Evolutionary conservation across 1,140 invertebrate genomes (phyloP), one percentile per base, ranked within the genome.

Genomic region (Apocrypta bakeri): DNA sequence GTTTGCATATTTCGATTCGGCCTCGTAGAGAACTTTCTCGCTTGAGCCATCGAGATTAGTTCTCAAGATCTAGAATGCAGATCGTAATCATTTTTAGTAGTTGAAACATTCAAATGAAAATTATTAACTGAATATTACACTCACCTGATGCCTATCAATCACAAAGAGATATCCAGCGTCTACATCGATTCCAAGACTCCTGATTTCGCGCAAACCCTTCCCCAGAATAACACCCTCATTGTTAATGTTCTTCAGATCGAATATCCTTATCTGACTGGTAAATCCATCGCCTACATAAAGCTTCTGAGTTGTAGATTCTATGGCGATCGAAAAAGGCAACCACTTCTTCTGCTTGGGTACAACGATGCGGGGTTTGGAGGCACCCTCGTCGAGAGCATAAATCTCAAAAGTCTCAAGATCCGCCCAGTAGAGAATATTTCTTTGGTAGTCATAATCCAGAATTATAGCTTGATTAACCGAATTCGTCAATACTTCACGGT

Each of bases 1-100:
- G 17, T n/a, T 56, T 6, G 21, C 48, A 56, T n/a, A 0, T 7
- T 21, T 21, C n/a, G 48, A 0, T 21, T 56, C 21, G 48, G 21
- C 7, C 0, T 17, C n/a, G 27, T 33, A 69, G 6, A 81, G 40
- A 0, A 33, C 8, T n/a, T 48, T 2, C 0, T 11, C 42, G n/a
- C 78, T 63, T 0, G 24, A 8, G 3, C 81, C 81, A 29, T 78
- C 74, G 29, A 72, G 14, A 4, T 77, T 63, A 1, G 68, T 64
- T 73, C 81, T 77, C 6, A 72, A 12, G 2, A 82, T 82, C 81
- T 82, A 66, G 27, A 66, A 29, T 1, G 25, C n/a, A n/a, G n/a
- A n/a, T n/a, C n/a, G n/a, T n/a, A 66, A 66, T 6, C 56, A 27
- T 56, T 21, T 7, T 1, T 12, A 48, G 21, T 37, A 21, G 7